Percentiles rank a stretch among this genome's conserved stretches.
These are phyloP conservation scores for Polyploca ridens DNA, from an alignment of 2,888 invertebrate genomes.

Conservation along the genomic window DNA sequence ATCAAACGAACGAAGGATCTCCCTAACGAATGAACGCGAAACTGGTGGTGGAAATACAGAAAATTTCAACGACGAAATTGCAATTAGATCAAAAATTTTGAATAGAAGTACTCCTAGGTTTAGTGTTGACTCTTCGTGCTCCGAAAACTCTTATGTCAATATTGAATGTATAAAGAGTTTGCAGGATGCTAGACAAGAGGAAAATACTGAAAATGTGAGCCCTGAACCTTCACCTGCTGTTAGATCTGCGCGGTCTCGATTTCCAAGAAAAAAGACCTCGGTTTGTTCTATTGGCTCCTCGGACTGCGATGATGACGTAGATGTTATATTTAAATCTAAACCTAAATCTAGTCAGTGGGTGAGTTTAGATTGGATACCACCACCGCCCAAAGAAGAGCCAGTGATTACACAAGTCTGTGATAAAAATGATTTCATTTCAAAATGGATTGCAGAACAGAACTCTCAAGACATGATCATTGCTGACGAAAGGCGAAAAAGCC, in stretches of 20 bases:
- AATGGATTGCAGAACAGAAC: slow-evolving; percentile 83
- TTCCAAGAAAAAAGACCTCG: slow-evolving; percentile 79
- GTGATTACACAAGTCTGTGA: slow-evolving; percentile 81
- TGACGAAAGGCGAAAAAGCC: slow-evolving; percentile 78
- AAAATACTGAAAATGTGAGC: slow-evolving; percentile 58
- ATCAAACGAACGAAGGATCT: slow-evolving; percentile 79
- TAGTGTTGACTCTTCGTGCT: slow-evolving; percentile 83
- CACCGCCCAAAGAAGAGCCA: slow-evolving; percentile 80
- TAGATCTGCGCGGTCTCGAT: slow-evolving; percentile 72
- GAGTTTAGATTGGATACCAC: slow-evolving; percentile 83
- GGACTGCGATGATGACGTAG: slow-evolving; percentile 81
- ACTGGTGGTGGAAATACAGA: slow-evolving; percentile 71
- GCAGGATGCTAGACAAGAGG: slow-evolving; percentile 81
- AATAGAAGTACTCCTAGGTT: slow-evolving; percentile 77
- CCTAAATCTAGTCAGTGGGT: slow-evolving; percentile 85
- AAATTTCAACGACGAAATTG: slow-evolving; percentile 65
- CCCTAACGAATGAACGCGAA: slow-evolving; percentile 78
- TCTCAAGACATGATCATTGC: slow-evolving; percentile 73
- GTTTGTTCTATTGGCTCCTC: slow-evolving; percentile 83
- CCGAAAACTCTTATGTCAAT: slow-evolving; percentile 84
- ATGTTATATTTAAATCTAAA: slow-evolving; percentile 83
- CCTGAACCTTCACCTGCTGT: slow-evolving; percentile 65
- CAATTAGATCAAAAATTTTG: slow-evolving; percentile 68
- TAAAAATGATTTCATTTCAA: slow-evolving; percentile 82
- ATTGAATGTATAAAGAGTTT: slow-evolving; percentile 82